Percentiles rank a stretch among this genome's conserved stretches.
phyloP scores from a whole-genome alignment of 2,113 vertebrate species.

The Lontra canadensis region DNA sequence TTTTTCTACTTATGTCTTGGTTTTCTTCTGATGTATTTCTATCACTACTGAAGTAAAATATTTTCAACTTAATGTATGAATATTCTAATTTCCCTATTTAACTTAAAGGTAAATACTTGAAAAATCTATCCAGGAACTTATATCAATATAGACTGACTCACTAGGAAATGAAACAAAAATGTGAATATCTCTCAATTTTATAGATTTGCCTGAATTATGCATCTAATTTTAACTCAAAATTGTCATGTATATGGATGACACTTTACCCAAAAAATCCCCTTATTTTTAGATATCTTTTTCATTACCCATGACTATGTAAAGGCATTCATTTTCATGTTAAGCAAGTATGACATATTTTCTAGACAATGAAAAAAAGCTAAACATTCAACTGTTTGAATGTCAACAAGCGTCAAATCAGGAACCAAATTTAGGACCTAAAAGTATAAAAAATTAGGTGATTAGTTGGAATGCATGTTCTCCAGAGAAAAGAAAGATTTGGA shows the following conservation, averaged over 20 bases:
- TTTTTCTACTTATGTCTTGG: not conserved
- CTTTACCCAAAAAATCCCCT: not conserved
- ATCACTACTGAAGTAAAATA: not conserved
- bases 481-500: conserved; percentile 51
- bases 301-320: not conserved
- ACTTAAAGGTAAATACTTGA: not conserved
- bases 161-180: not conserved
- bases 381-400: not conserved
- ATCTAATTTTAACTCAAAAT: not conserved
- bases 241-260: not conserved
- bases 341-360: not conserved
- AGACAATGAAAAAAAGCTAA: not conserved
- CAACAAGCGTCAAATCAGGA: conserved; percentile 30
- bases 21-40: not conserved
- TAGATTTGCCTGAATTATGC: not conserved
- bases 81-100: not conserved
- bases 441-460: conserved; percentile 47
- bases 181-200: not conserved
- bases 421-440: conserved; percentile 57
- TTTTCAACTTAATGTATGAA: not conserved
- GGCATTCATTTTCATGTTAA: not conserved
- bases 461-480: conserved; percentile 55
- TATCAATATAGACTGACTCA: not conserved
- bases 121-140: not conserved
- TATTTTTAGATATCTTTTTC: not conserved